These are phyloP conservation scores for Agonopterix arenella DNA, from an alignment of 2,888 invertebrate species.

Conservation along the genomic window DNA sequence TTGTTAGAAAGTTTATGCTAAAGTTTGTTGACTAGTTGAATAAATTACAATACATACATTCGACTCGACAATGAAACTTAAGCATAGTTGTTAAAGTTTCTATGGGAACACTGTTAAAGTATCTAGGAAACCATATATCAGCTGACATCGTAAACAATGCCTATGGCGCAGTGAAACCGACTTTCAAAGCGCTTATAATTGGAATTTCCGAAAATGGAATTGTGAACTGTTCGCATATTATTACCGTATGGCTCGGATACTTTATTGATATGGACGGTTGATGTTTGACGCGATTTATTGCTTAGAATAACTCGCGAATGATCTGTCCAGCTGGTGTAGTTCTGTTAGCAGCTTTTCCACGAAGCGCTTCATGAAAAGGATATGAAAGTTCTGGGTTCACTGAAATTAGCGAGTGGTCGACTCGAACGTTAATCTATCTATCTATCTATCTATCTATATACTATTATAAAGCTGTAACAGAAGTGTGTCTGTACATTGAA, in stretches of 20 bases:
- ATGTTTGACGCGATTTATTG: not conserved
- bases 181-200: conserved; percentile 39
- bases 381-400: too few species aligned
- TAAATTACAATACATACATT: conserved; percentile 46
- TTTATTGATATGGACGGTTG: conserved; percentile 5
- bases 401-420: not conserved
- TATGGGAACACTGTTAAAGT: conserved; percentile 11
- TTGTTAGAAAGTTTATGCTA: conserved; percentile 23
- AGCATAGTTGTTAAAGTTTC: conserved; percentile 21
- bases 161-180: conserved; percentile 31
- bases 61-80: conserved; percentile 36
- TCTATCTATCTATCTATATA: too few species aligned
- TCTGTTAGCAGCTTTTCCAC: too few species aligned
- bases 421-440: not conserved
- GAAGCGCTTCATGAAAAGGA: too few species aligned
- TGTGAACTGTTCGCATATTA: conserved; percentile 24
- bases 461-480: too few species aligned
- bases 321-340: too few species aligned
- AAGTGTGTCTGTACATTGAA: too few species aligned
- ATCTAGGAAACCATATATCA: conserved; percentile 41
- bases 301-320: not conserved
- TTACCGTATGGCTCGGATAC: conserved; percentile 13
- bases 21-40: conserved; percentile 33
- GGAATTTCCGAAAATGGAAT: conserved; percentile 39
- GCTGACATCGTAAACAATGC: conserved; percentile 35